Conservation (phyloP, 2,113 vertebrate genomes). For the Poicephalus gulielmi region DNA sequence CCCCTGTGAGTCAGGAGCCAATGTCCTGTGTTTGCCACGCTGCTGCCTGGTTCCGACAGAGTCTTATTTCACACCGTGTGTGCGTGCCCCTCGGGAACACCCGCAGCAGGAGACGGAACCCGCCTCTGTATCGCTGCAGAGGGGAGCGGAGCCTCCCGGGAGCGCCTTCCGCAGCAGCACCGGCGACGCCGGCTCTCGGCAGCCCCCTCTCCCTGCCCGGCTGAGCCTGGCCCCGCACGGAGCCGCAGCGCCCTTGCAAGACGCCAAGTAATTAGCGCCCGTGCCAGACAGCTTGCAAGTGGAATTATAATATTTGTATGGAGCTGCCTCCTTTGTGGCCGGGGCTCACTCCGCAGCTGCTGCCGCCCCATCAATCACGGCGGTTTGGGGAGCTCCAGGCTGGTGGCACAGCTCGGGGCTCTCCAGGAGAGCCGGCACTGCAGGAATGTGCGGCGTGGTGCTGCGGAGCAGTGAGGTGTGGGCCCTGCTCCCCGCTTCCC, state of each 20-base stretch:
- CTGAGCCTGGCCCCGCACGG: not conserved
- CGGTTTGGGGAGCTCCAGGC: not conserved
- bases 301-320: conserved; percentile 40
- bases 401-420: not conserved
- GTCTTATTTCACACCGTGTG: too few relatives aligned
- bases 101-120: not conserved
- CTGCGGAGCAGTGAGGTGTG: not conserved
- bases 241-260: not conserved
- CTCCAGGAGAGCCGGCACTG: conserved; percentile 51
- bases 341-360: conserved; percentile 66
- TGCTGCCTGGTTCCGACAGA: not conserved
- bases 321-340: conserved; percentile 42
- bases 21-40: not conserved
- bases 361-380: conserved; percentile 49
- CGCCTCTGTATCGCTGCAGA: accelerated
- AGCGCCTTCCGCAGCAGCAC: not conserved
- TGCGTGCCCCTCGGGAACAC: not conserved
- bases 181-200: not conserved
- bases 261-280: not conserved
- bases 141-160: too few relatives aligned
- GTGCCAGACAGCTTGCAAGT: conserved; percentile 47
- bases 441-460: conserved; percentile 61
- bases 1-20: not conserved
- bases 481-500: not conserved
- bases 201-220: not conserved